A percentile compares a stretch with the other conserved stretches of the same genome.
phyloP scores from a whole-genome alignment of 2,797 vertebrate species.

The Oreortyx pictus region DNA sequence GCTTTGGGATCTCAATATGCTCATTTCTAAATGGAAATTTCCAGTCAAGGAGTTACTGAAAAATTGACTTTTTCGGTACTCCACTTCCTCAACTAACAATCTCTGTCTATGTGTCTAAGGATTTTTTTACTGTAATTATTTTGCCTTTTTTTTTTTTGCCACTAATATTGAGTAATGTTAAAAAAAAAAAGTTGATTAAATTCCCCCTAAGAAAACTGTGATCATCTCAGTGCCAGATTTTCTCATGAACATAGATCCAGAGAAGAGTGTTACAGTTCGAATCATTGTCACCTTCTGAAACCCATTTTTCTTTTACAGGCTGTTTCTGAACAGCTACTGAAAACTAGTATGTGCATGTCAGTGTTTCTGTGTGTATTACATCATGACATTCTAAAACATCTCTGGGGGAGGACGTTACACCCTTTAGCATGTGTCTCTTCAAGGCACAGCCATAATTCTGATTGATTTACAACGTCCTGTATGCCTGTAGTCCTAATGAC shows the following conservation, averaged over 20 bases:
- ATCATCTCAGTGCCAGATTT: background rate
- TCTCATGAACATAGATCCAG: background rate
- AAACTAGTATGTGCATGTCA: background rate
- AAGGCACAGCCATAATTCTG: background rate
- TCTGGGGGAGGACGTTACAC: background rate
- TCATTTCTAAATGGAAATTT: background rate
- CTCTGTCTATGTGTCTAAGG: background rate
- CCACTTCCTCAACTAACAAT: background rate
- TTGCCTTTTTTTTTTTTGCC: background rate
- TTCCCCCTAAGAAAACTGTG: background rate
- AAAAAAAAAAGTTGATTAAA: background rate
- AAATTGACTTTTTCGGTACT: background rate
- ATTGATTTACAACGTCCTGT: background rate
- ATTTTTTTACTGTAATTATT: background rate
- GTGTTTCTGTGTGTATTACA: background rate
- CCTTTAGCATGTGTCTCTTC: background rate
- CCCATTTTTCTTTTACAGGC: background rate
- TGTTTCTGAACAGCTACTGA: background rate
- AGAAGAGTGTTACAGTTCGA: background rate
- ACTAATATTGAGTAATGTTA: background rate
- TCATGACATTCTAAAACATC: background rate
- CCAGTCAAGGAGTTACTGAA: background rate
- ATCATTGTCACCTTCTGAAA: background rate
- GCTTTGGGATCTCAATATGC: background rate
- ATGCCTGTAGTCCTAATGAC: fast-evolving